phyloP scores from a whole-genome alignment of 1,140 invertebrate species.

The Pogonognathellus flavescens region DNA sequence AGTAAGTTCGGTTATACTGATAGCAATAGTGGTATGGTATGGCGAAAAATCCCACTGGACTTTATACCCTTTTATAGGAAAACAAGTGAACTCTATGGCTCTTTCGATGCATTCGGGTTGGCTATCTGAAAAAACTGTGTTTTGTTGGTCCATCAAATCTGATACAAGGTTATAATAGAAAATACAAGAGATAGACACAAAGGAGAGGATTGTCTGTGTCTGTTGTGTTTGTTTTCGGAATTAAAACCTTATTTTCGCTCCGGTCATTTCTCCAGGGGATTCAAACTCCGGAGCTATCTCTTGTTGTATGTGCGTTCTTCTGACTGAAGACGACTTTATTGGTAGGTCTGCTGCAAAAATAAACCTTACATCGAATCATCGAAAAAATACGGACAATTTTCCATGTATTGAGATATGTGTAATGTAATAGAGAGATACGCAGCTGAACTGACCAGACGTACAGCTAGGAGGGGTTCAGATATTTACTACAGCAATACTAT shows the following conservation, averaged over 20 bases:
- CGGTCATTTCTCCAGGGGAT: conserved; percentile 39
- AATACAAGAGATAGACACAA: conserved; percentile 43
- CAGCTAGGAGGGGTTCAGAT: no score
- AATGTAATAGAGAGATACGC: no score
- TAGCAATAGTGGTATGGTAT: background rate
- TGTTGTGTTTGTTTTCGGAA: conserved; percentile 49
- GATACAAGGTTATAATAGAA: conserved; percentile 41
- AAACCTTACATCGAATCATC: no score
- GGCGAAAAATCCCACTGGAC: conserved; percentile 7
- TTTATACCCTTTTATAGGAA: background rate
- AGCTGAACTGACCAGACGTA: no score
- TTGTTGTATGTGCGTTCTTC: background rate
- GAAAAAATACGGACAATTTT: no score
- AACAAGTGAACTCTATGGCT: background rate
- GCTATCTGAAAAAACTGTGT: conserved; percentile 7
- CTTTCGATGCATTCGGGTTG: background rate
- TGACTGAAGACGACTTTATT: no score
- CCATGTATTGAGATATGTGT: no score
- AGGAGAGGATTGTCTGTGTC: conserved; percentile 41
- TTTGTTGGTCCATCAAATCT: conserved; percentile 44
- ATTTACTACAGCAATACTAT: no score
- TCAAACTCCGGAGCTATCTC: conserved; percentile 17
- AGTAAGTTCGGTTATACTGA: no score
- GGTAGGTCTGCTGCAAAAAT: background rate
- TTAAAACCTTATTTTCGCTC: conserved; percentile 53